A percentile compares a stretch with the other conserved stretches of the same genome.
These are phyloP conservation scores for Candidula unifasciata DNA, from an alignment of 2,888 invertebrate species.

Conservation along the genomic window DNA sequence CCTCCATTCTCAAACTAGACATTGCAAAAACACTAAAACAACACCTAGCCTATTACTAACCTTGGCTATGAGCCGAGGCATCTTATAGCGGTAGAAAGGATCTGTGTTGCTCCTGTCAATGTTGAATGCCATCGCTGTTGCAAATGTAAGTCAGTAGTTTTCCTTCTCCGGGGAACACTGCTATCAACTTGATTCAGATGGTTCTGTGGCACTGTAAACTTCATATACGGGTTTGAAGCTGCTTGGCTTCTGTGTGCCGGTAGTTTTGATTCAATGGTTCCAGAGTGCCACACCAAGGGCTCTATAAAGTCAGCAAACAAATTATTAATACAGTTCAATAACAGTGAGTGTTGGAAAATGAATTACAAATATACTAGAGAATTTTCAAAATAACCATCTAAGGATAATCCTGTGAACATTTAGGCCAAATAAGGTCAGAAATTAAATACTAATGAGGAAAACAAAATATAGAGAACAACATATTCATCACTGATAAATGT, in stretches of 20 bases:
- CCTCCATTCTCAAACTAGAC: no score
- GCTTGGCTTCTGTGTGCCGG: slow-evolving; percentile 65
- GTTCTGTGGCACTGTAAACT: slow-evolving; percentile 70
- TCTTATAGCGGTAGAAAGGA: slow-evolving; percentile 99
- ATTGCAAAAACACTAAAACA: no score
- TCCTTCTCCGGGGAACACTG: slow-evolving; percentile 73
- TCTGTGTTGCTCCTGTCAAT: slow-evolving; percentile 98
- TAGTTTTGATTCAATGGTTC: slow-evolving; percentile 68
- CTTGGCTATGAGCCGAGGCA: slow-evolving; percentile 98
- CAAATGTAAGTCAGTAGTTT: slow-evolving; percentile 65
- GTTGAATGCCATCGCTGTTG: slow-evolving; percentile 83
- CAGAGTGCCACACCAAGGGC: slow-evolving; percentile 72
- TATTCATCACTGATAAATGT: no score
- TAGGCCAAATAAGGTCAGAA: no score
- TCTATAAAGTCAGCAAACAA: slow-evolving; percentile 61
- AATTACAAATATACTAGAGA: no score
- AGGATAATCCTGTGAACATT: no score
- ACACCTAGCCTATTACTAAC: slow-evolving; percentile 65
- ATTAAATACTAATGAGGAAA: no score
- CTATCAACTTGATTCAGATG: slow-evolving; percentile 69
- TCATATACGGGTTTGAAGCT: slow-evolving; percentile 74
- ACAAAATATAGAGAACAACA: no score
- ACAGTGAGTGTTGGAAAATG: no score
- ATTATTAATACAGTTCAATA: neutral
- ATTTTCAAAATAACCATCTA: no score